These are phyloP conservation scores for Lagocephalus sceleratus DNA, from an alignment of 2,797 vertebrate genomes.

Conservation along the genomic window DNA sequence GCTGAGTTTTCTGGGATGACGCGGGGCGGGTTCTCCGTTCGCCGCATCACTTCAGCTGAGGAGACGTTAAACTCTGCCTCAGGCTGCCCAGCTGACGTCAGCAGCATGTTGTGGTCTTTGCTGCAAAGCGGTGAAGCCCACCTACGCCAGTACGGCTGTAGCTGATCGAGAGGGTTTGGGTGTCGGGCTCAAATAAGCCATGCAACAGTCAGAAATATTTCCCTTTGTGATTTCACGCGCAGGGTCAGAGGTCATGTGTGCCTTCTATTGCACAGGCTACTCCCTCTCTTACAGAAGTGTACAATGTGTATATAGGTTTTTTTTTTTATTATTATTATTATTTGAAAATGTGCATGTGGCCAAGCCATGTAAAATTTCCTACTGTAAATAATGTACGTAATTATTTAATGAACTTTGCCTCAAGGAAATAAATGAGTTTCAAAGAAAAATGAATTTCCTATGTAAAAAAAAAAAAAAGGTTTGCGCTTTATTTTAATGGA, in stretches of 20 bases:
- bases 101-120: constrained; percentile 14
- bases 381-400: constrained; percentile 77
- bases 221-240: constrained; percentile 31
- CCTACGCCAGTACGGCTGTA: constrained; percentile 18
- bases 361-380: constrained; percentile 68
- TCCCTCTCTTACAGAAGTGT: constrained; percentile 67
- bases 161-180: constrained; percentile 31
- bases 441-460: constrained; percentile 9
- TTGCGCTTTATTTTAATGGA: constrained; percentile 2
- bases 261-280: constrained; percentile 73
- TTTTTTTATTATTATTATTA: constrained; percentile 43
- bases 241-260: constrained; percentile 76
- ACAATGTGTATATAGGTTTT: constrained; percentile 68
- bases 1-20: constrained; percentile 12
- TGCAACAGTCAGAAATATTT: constrained; percentile 32
- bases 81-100: constrained; percentile 11
- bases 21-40: constrained; percentile 12
- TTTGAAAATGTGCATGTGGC: constrained; percentile 69
- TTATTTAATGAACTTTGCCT: constrained; percentile 75
- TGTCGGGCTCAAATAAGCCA: constrained; percentile 15
- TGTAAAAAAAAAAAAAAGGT: neutral
- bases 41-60: constrained; percentile 40
- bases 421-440: constrained; percentile 60
- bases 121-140: constrained; percentile 29
- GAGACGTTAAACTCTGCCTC: constrained; percentile 38